Evolutionary conservation across 2,113 vertebrate species (phyloP).

Genomic region (Pseudopipra pipra): DNA sequence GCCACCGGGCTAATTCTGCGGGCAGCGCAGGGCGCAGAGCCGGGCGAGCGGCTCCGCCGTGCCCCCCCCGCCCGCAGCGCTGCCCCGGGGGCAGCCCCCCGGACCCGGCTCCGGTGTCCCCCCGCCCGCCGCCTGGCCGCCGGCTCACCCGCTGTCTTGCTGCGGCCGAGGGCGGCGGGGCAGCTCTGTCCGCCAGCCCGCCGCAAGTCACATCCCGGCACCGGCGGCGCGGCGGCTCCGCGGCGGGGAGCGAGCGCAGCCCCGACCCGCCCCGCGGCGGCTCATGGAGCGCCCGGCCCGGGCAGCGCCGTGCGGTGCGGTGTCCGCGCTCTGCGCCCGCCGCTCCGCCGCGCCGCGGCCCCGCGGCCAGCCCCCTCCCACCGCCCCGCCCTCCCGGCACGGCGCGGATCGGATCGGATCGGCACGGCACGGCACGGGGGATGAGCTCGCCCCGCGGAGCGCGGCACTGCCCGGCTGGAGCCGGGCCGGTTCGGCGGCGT

Average conservation of each 20-base stretch:
- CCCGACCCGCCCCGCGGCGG: not conserved
- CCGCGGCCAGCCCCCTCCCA: not conserved
- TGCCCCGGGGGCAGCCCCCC: not conserved
- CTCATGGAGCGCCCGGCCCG: not conserved
- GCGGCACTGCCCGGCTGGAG: not conserved
- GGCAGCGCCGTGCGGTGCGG: not conserved
- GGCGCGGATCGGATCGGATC: not conserved
- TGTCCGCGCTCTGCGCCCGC: not conserved
- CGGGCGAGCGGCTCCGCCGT: not conserved
- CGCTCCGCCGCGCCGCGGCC: not conserved
- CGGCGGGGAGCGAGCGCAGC: not conserved
- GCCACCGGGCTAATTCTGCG: not conserved
- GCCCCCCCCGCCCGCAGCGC: not conserved
- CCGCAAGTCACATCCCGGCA: conserved; percentile 13
- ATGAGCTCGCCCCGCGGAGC: not conserved
- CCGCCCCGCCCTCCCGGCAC: not conserved
- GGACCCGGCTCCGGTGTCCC: not conserved
- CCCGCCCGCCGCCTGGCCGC: not conserved
- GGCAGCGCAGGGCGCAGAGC: not conserved
- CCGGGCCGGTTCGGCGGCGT: not conserved
- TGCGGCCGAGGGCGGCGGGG: not conserved
- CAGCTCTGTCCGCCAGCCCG: not conserved
- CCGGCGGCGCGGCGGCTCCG: not conserved
- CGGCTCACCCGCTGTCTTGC: not conserved
- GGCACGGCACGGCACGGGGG: too few species aligned